Evolutionary conservation across 2,113 vertebrate species (phyloP).

Genomic region (Elgaria multicarinata): DNA sequence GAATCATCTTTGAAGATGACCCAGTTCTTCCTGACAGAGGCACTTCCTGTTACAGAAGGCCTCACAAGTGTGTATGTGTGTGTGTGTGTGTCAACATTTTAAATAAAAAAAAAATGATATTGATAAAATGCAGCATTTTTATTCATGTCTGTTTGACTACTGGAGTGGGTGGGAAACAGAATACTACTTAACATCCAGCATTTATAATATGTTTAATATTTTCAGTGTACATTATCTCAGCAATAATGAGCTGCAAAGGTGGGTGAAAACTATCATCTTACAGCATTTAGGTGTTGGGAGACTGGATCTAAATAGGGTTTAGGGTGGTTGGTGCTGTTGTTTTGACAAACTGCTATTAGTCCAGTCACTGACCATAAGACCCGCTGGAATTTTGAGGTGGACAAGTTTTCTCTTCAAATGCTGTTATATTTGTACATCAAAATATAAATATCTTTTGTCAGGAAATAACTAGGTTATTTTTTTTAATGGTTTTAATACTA

Average conservation of each 20-base stretch:
- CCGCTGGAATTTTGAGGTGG: no score
- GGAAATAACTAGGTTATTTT: no score
- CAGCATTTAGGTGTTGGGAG: background rate
- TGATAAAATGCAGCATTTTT: background rate
- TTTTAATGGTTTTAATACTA: no score
- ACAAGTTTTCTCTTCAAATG: no score
- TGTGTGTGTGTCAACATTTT: background rate
- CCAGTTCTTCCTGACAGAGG: background rate
- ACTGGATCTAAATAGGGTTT: background rate
- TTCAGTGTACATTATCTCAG: background rate
- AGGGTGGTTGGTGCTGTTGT: no score
- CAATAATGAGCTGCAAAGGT: background rate
- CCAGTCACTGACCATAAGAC: no score
- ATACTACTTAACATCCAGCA: background rate
- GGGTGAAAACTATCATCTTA: no score
- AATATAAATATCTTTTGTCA: no score
- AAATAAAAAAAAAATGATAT: conserved; percentile 3
- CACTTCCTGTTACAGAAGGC: background rate
- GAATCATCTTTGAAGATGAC: background rate
- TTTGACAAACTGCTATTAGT: no score
- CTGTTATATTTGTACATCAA: no score
- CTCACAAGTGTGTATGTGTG: background rate
- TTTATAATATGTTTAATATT: background rate
- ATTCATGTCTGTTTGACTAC: background rate
- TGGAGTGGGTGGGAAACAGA: background rate